A percentile compares a stretch with the other conserved stretches of the same genome.
Conservation (phyloP, 1,140 invertebrate genomes). For the Brachionus rotundiformis region DNA sequence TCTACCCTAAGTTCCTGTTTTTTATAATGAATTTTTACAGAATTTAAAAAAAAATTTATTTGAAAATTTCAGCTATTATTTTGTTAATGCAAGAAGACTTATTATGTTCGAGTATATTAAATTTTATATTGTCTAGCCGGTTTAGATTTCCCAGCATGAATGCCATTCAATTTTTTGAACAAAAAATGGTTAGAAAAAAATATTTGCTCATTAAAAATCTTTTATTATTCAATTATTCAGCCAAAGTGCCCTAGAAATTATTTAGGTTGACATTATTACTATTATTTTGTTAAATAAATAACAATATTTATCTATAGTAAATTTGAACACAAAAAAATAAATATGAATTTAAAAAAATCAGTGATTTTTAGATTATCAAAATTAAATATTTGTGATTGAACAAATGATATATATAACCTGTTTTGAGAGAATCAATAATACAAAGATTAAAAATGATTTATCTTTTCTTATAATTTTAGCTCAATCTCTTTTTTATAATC, state of each 20-base stretch:
- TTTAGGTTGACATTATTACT: conserved; percentile 1
- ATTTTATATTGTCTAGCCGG: not conserved
- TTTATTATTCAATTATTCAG: not conserved
- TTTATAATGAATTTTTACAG: not conserved
- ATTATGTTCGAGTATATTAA: not conserved
- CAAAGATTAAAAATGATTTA: too few species aligned
- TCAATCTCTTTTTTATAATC: too few species aligned
- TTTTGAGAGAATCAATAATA: too few species aligned
- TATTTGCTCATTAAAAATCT: conserved; percentile 10
- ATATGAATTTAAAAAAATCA: not conserved
- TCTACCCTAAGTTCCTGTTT: not conserved
- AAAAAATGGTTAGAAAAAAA: not conserved
- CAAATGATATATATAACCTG: too few species aligned
- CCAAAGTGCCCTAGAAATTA: not conserved
- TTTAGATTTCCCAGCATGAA: not conserved
- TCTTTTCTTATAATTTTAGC: too few species aligned
- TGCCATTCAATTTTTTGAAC: not conserved
- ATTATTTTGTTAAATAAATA: not conserved
- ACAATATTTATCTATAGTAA: conserved; percentile 3
- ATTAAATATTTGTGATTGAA: too few species aligned
- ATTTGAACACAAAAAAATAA: too few species aligned
- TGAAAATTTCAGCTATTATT: not conserved
- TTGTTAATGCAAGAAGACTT: not conserved
- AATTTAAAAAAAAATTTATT: not conserved
- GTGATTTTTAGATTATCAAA: not conserved